phyloP scores from a whole-genome alignment of 2,113 vertebrate species.

The Seriola rivoliana region DNA sequence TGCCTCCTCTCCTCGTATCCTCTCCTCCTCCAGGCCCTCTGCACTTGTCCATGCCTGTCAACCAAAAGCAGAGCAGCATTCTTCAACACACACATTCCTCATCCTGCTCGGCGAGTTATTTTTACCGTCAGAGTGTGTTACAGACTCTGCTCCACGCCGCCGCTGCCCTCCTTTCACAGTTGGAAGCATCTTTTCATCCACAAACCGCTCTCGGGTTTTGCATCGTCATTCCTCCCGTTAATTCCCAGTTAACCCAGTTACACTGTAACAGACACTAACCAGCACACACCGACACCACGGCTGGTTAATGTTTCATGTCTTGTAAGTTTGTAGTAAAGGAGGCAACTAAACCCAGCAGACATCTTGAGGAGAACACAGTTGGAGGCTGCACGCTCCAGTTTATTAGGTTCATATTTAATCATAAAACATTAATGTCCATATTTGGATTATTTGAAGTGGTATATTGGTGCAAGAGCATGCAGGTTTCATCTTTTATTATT shows the following conservation, averaged over 20 bases:
- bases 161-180: constrained; percentile 19
- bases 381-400: neutral
- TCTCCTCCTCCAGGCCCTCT: constrained; percentile 47
- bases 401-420: neutral
- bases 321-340: neutral
- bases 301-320: constrained; percentile 44
- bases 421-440: neutral
- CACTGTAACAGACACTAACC: constrained; percentile 27
- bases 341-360: neutral
- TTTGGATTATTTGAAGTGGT: neutral
- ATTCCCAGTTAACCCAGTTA: constrained; percentile 42
- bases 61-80: constrained; percentile 76
- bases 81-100: constrained; percentile 70
- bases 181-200: constrained; percentile 49
- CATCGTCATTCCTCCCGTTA: neutral
- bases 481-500: neutral
- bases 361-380: neutral
- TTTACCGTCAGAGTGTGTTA: constrained; percentile 58
- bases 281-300: neutral
- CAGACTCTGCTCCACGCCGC: constrained; percentile 14
- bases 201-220: constrained; percentile 23
- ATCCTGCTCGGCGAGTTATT: constrained; percentile 64
- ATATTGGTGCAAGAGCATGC: neutral
- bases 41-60: constrained; percentile 84
- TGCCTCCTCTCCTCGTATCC: neutral